phyloP scores from a whole-genome alignment of 2,797 vertebrate genomes.

The Scyliorhinus canicula region DNA sequence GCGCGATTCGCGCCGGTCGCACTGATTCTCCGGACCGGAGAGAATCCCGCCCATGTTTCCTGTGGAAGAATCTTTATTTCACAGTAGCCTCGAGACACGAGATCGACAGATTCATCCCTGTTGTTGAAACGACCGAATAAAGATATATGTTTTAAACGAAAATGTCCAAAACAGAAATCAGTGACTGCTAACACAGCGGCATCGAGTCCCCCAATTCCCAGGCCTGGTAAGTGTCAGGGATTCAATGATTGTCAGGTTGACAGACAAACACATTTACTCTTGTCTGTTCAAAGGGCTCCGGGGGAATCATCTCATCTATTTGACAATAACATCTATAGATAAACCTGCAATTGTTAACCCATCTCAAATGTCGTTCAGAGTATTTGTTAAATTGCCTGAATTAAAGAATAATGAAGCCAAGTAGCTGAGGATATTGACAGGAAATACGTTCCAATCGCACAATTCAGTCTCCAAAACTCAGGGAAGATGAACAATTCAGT shows the following conservation, averaged over 20 bases:
- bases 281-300: background rate
- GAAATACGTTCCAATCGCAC: background rate
- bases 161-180: background rate
- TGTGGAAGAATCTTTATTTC: background rate
- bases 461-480: background rate
- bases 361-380: background rate
- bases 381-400: conserved; percentile 4
- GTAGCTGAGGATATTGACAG: background rate
- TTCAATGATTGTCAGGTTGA: background rate
- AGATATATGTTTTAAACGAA: background rate
- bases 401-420: background rate
- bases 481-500: background rate
- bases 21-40: too few species aligned
- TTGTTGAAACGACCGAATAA: background rate
- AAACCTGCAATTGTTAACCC: background rate
- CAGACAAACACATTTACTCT: background rate
- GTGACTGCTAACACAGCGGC: background rate
- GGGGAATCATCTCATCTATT: background rate
- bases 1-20: too few species aligned
- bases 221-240: background rate
- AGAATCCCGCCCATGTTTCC: too few species aligned
- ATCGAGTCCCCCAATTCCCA: background rate
- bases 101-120: background rate
- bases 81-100: background rate
- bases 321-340: background rate